phyloP scores from a whole-genome alignment of 1,140 invertebrate genomes.

The Drosophila teissieri region DNA sequence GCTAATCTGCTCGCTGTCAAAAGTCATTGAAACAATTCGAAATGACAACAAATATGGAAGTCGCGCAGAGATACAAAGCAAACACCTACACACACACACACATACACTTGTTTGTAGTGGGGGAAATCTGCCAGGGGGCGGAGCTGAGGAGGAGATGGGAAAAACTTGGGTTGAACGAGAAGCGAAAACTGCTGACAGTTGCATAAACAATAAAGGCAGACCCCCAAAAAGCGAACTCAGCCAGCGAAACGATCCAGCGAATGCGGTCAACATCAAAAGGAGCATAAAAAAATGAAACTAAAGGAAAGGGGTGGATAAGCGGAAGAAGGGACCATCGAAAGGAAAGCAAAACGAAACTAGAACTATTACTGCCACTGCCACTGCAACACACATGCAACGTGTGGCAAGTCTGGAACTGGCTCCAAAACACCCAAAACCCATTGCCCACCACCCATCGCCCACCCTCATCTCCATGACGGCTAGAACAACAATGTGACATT shows the following conservation, averaged over 20 bases:
- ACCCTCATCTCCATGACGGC: constrained; percentile 44
- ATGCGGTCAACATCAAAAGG: constrained; percentile 79
- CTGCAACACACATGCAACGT: constrained; percentile 33
- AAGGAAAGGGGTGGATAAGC: constrained; percentile 7
- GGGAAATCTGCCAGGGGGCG: constrained; percentile 9
- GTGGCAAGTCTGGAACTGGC: constrained; percentile 14
- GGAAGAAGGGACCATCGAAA: constrained; percentile 28
- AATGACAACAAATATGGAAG: constrained; percentile 80
- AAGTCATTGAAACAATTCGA: constrained; percentile 79
- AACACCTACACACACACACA: constrained; percentile 29
- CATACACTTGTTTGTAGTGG: neutral
- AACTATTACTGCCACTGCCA: constrained; percentile 30
- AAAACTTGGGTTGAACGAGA: constrained; percentile 49
- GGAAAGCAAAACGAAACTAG: constrained; percentile 57
- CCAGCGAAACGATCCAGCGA: constrained; percentile 44
- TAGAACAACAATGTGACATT: constrained; percentile 81
- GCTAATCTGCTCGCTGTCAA: constrained; percentile 78
- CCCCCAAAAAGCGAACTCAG: constrained; percentile 43
- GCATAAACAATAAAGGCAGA: constrained; percentile 77
- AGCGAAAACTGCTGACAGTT: constrained; percentile 78
- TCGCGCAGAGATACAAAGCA: constrained; percentile 60
- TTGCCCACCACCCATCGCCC: neutral
- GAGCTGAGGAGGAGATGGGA: neutral
- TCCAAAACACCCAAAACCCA: neutral
- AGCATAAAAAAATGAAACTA: constrained; percentile 18